Evolutionary conservation across 1,140 invertebrate species (phyloP).

Genomic region (Anastrepha ludens): DNA sequence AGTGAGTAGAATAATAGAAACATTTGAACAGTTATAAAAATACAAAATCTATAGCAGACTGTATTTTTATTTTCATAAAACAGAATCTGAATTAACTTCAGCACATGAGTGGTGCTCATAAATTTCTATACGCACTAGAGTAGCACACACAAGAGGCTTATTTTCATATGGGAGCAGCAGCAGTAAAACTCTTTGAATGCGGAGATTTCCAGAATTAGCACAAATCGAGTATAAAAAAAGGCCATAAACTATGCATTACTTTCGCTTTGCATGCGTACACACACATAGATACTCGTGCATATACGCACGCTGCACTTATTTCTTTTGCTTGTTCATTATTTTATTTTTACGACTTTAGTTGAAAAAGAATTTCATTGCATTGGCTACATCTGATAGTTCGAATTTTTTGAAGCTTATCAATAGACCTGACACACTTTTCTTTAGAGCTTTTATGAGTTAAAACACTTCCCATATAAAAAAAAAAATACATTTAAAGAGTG

Average conservation of each 20-base stretch:
- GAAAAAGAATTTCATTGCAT: too few relatives aligned
- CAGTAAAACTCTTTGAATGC: background rate
- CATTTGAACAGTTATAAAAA: background rate
- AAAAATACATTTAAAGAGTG: too few relatives aligned
- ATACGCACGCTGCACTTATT: too few relatives aligned
- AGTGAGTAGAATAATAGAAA: background rate
- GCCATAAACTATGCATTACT: background rate
- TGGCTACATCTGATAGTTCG: too few relatives aligned
- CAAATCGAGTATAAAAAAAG: background rate
- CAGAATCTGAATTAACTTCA: background rate
- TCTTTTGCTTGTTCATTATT: too few relatives aligned
- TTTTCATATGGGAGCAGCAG: background rate
- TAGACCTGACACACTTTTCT: too few relatives aligned
- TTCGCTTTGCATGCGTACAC: background rate
- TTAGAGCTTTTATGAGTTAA: too few relatives aligned
- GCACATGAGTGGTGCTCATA: background rate
- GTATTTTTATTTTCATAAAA: background rate
- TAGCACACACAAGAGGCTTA: background rate
- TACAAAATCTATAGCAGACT: background rate
- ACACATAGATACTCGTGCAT: too few relatives aligned
- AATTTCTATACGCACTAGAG: background rate
- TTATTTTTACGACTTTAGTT: too few relatives aligned
- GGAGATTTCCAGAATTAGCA: background rate
- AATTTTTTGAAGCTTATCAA: too few relatives aligned
- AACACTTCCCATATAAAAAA: too few relatives aligned